Conservation (phyloP, 1,140 invertebrate genomes). For the Trichomalopsis sarcophagae region DNA sequence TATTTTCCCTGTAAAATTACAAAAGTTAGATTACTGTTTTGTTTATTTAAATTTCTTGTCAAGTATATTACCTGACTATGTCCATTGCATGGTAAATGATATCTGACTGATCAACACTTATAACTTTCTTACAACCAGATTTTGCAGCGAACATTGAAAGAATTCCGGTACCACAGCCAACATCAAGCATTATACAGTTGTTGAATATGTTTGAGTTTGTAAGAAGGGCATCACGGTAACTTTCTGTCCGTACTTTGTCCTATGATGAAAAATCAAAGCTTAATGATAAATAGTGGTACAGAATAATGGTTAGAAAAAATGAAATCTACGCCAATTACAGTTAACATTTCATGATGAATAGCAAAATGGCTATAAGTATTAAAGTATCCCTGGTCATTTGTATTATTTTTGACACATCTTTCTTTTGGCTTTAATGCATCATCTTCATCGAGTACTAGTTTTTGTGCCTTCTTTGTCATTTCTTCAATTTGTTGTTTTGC, state of each 20-base stretch:
- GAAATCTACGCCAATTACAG: conserved; percentile 71
- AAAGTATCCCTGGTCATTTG: conserved; percentile 88
- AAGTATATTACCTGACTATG: conserved; percentile 83
- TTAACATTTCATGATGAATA: conserved; percentile 97
- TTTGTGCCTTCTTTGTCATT: conserved; percentile 71
- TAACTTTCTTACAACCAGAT: conserved; percentile 94
- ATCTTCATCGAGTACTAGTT: conserved; percentile 73
- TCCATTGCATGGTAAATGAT: conserved; percentile 91
- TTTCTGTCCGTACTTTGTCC: conserved; percentile 94
- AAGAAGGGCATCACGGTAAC: conserved; percentile 95
- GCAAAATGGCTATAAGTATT: conserved; percentile 97
- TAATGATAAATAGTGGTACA: conserved; percentile 40
- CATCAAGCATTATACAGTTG: conserved; percentile 93
- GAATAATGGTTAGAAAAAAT: conserved; percentile 35
- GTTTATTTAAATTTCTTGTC: conserved; percentile 48
- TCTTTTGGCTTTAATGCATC: conserved; percentile 69
- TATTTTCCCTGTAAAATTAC: conserved; percentile 79
- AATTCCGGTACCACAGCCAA: conserved; percentile 98
- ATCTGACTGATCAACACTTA: conserved; percentile 94
- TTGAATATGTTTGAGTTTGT: conserved; percentile 83
- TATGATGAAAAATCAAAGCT: conserved; percentile 66
- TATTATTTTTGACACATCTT: conserved; percentile 70
- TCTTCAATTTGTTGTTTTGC: conserved; percentile 72
- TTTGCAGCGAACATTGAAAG: conserved; percentile 96
- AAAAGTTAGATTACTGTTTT: conserved; percentile 17